Evolutionary conservation across 2,888 invertebrate genomes (phyloP).

Genomic region (Agonopterix alstromeriana): DNA sequence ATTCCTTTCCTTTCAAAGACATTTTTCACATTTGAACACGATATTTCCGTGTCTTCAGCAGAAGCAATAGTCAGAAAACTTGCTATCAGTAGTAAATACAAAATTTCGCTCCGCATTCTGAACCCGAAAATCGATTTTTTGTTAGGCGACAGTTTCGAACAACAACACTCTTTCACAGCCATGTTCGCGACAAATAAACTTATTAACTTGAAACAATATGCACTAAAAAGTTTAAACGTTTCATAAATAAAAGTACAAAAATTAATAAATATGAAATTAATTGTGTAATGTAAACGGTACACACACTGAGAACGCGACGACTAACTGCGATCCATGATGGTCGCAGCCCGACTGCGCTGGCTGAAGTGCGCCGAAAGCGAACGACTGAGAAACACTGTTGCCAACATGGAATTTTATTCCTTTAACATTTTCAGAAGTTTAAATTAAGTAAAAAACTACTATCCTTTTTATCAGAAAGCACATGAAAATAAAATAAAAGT

Average conservation of each 20-base stretch:
- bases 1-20: slow-evolving; percentile 71
- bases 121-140: slow-evolving; percentile 75
- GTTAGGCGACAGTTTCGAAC: slow-evolving; percentile 67
- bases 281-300: slow-evolving; percentile 30
- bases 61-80: slow-evolving; percentile 51
- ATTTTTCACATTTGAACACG: slow-evolving; percentile 71
- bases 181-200: slow-evolving; percentile 40
- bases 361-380: slow-evolving; percentile 46
- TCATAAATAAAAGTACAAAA: slow-evolving; percentile 43
- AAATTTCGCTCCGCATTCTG: slow-evolving; percentile 63
- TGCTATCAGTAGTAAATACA: slow-evolving; percentile 60
- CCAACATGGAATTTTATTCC: neutral
- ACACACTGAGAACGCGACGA: slow-evolving; percentile 27
- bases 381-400: slow-evolving; percentile 4
- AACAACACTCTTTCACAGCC: slow-evolving; percentile 71
- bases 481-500: neutral
- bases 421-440: no score
- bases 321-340: slow-evolving; percentile 67
- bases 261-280: slow-evolving; percentile 22
- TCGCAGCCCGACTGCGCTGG: slow-evolving; percentile 56
- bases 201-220: slow-evolving; percentile 26
- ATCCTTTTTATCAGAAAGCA: neutral
- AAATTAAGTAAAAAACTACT: neutral
- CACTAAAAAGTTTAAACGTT: slow-evolving; percentile 30
- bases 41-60: slow-evolving; percentile 52